Conservation (phyloP, 2,113 vertebrate genomes). For the Cephalopterus ornatus region DNA sequence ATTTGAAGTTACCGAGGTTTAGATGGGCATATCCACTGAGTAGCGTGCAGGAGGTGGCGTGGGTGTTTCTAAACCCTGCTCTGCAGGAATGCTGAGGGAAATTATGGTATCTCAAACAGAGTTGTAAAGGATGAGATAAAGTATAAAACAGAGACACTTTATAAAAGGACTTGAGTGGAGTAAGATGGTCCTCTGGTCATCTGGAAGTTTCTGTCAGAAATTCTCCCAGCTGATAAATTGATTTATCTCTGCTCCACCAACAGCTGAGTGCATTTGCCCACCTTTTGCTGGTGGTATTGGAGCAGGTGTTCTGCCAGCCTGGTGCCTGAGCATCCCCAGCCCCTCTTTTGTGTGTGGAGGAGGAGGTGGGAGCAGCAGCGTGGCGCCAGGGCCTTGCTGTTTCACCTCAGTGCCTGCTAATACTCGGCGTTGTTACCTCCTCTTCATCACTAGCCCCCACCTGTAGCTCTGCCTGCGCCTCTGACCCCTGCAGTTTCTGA, state of each 20-base stretch:
- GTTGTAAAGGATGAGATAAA: neutral
- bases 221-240: neutral
- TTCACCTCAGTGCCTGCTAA: slow-evolving; percentile 15
- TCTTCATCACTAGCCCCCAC: slow-evolving; percentile 44
- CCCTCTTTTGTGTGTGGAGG: neutral
- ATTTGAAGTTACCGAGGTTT: neutral
- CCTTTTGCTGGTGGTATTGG: neutral
- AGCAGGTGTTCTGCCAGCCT: neutral
- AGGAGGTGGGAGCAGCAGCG: neutral
- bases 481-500: slow-evolving; percentile 31
- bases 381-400: neutral
- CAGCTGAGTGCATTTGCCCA: neutral
- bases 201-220: neutral
- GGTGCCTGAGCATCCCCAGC: neutral
- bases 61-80: slow-evolving; percentile 2
- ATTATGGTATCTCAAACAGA: neutral
- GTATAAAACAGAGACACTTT: neutral
- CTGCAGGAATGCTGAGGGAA: neutral
- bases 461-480: slow-evolving; percentile 20
- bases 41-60: neutral
- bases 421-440: neutral
- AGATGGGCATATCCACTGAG: neutral
- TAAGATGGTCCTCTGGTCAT: neutral
- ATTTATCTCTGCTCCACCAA: neutral
- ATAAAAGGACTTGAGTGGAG: neutral